phyloP scores from a whole-genome alignment of 2,113 vertebrate genomes.

The Callionymus lyra region DNA sequence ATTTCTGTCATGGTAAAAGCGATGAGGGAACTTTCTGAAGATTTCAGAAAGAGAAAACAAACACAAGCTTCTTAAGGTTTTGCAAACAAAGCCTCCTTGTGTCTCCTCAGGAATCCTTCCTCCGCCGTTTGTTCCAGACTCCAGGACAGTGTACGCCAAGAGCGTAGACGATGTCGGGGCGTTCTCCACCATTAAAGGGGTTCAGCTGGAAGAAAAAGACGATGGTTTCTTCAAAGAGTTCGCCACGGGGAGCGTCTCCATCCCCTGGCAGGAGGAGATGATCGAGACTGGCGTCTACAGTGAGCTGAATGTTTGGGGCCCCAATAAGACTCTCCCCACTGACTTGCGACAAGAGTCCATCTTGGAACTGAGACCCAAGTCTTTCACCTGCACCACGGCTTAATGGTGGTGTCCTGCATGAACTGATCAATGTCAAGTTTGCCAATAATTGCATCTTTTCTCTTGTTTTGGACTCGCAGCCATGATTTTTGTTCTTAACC shows the following conservation, averaged over 20 bases:
- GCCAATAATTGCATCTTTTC: no score
- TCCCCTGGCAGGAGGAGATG: constrained; percentile 89
- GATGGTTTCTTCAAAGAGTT: constrained; percentile 71
- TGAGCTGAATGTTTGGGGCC: constrained; percentile 73
- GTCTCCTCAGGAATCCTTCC: constrained; percentile 61
- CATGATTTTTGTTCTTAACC: no score
- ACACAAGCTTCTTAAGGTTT: background rate
- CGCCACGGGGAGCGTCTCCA: constrained; percentile 74
- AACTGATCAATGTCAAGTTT: background rate
- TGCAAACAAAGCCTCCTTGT: background rate
- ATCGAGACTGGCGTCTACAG: constrained; percentile 74
- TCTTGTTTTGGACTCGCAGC: no score
- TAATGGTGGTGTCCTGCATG: constrained; percentile 15
- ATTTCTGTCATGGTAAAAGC: no score
- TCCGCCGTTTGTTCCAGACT: constrained; percentile 78
- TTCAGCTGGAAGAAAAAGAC: constrained; percentile 69
- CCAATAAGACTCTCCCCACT: constrained; percentile 50
- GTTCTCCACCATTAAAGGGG: constrained; percentile 78
- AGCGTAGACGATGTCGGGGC: constrained; percentile 74
- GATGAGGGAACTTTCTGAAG: no score
- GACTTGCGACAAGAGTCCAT: constrained; percentile 68
- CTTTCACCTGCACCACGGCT: constrained; percentile 72
- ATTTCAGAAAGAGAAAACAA: no score
- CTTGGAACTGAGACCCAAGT: constrained; percentile 63
- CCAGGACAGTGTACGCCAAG: constrained; percentile 81